Evolutionary conservation across 2,797 vertebrate species (phyloP).

Genomic region (Enoplosus armatus): DNA sequence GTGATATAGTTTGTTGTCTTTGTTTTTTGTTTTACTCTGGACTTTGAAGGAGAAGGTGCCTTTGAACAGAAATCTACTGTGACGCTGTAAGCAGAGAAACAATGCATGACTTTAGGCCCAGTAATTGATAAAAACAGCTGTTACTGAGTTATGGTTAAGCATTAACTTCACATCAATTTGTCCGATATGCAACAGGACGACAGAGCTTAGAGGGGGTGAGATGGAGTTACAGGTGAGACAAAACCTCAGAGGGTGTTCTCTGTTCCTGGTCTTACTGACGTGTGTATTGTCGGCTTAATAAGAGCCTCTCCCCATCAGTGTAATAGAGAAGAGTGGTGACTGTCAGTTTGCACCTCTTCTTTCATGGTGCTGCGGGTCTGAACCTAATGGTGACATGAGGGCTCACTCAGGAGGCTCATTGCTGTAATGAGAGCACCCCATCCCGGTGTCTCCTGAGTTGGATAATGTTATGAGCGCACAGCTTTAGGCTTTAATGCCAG

Average conservation of each 20-base stretch:
- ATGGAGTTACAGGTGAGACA: constrained; percentile 76
- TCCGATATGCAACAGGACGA: constrained; percentile 34
- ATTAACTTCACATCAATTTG: constrained; percentile 18
- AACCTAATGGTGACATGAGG: constrained; percentile 74
- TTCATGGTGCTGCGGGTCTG: constrained; percentile 62
- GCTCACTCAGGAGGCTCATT: constrained; percentile 67
- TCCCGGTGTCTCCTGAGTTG: constrained; percentile 56
- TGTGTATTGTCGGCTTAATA: constrained; percentile 71
- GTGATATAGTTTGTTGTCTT: neutral
- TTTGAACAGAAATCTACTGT: neutral
- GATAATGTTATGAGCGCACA: constrained; percentile 61
- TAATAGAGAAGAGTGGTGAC: constrained; percentile 77
- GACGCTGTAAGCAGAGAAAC: neutral
- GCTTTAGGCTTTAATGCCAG: constrained; percentile 50
- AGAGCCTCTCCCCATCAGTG: constrained; percentile 65
- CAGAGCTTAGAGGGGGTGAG: constrained; percentile 48
- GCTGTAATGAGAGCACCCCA: constrained; percentile 70
- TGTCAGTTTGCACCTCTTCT: constrained; percentile 78
- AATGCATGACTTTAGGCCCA: neutral
- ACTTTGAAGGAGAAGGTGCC: no score
- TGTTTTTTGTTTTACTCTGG: neutral
- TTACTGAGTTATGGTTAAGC: neutral
- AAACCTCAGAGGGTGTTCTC: constrained; percentile 74
- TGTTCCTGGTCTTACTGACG: constrained; percentile 55
- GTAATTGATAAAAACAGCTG: constrained; percentile 3